Base-by-base conservation (phyloP, 2,113 vertebrate species). In the Chionomys nivalis region DNA sequence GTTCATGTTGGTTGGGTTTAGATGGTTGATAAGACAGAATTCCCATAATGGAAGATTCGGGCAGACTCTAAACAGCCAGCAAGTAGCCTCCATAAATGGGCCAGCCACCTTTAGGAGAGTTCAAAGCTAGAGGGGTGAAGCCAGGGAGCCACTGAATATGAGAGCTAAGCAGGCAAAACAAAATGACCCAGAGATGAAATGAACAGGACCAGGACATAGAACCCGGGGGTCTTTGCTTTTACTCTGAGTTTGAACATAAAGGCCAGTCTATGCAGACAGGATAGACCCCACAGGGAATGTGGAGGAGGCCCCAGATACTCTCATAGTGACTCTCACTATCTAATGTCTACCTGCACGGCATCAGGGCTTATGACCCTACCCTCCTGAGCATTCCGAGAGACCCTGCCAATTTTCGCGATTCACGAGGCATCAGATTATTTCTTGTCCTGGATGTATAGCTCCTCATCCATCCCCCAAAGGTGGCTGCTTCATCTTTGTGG, bases 101-200 rank as follows among this genome's bases (percentile, higher is more conserved):
- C 1, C 1, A 72, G n/a, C 1, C 24, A 63, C 42, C 58, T 47
- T 36, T 13, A 52, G 31, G 26, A 49, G 36, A 19, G 7, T 3
- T 55, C 63, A 42, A 75, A 82, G 23, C 19, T 47, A 78, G 23
- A 85, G 8, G 6, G 78, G 44, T 4, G 44, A 42, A 58, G 33
- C 33, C 65, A 65, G n/a, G 58, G 77, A 87, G 19, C 42, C 63
- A 49, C 4, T 16, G 49, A 19, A 49, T 8, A 55, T 16, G 52
- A 73, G 49, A 77, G 4, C 6, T 49, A 39, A 36, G 58, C 72
- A 13, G 13, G 13, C 44, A 72, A 26, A 11, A 6, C 26, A 17
- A 73, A 44, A 49, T 0, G 3, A 68, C 47, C 4, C 5, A 36
- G 0, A 7, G 1, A 1, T 33, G 16, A 0, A 39, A 65, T 3